Conservation (phyloP, 2,888 invertebrate genomes). For the Drosophila kokeensis region DNA sequence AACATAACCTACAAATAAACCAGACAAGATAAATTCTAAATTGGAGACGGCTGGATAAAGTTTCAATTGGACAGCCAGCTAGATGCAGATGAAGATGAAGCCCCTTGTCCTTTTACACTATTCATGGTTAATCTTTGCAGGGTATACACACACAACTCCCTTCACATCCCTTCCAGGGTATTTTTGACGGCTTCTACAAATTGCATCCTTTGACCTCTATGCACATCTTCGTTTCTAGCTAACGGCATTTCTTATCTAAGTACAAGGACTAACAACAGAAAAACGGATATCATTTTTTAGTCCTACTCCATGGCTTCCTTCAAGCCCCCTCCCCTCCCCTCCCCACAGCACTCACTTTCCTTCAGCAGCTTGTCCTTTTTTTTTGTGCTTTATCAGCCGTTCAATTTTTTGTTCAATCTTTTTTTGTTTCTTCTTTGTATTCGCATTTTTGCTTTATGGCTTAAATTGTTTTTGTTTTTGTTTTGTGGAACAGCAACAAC, state of each 20-base stretch:
- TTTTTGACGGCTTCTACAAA: neutral
- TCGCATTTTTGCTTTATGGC: slow-evolving; percentile 59
- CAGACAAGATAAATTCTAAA: no score
- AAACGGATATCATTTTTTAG: neutral
- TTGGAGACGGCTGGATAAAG: no score
- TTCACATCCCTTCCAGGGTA: neutral
- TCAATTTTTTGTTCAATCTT: slow-evolving; percentile 22
- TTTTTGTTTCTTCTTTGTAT: slow-evolving; percentile 9
- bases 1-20: no score
- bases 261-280: slow-evolving; percentile 13
- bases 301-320: neutral
- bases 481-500: slow-evolving; percentile 25
- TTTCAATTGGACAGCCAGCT: no score
- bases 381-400: slow-evolving; percentile 47
- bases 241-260: slow-evolving; percentile 4
- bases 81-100: no score
- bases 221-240: neutral
- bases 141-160: neutral
- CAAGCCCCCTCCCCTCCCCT: neutral
- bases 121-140: neutral
- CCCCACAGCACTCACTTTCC: neutral
- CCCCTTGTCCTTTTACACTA: neutral
- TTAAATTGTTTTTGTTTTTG: slow-evolving; percentile 28
- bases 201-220: neutral
- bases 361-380: slow-evolving; percentile 15